Percentiles rank a stretch among this genome's conserved stretches.
Evolutionary conservation across 2,113 vertebrate species (phyloP).

Genomic region (Chloropsis hardwickii): DNA sequence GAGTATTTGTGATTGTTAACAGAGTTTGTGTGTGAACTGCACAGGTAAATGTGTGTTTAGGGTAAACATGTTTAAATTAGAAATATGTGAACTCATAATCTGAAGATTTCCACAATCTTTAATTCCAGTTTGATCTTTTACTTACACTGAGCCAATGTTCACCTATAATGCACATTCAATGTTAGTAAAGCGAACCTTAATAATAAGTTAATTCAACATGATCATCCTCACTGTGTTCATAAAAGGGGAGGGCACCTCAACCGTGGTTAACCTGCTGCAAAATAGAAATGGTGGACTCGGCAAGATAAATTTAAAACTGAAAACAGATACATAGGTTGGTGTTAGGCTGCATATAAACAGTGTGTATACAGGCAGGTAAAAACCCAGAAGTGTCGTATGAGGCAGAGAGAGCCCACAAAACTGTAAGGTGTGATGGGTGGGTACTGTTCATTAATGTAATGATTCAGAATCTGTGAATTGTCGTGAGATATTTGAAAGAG

Average conservation of each 20-base stretch:
- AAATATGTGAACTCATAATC: neutral
- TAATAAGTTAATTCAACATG: neutral
- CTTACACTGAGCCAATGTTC: neutral
- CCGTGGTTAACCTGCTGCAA: neutral
- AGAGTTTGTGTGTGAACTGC: neutral
- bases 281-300: fast-evolving
- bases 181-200: neutral
- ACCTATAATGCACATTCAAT: neutral
- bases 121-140: neutral
- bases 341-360: neutral
- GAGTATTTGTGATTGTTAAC: neutral
- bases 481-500: neutral
- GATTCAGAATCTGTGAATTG: neutral
- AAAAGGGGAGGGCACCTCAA: neutral
- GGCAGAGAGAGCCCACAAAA: neutral
- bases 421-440: neutral
- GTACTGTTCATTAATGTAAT: neutral
- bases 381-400: neutral
- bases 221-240: neutral
- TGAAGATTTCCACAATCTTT: neutral
- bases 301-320: neutral
- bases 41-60: neutral
- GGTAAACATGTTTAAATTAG: neutral
- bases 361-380: neutral
- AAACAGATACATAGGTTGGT: neutral